Percentiles rank a stretch among this genome's conserved stretches.
phyloP scores from a whole-genome alignment of 2,888 invertebrate genomes.

The Notocelia uddmanniana region DNA sequence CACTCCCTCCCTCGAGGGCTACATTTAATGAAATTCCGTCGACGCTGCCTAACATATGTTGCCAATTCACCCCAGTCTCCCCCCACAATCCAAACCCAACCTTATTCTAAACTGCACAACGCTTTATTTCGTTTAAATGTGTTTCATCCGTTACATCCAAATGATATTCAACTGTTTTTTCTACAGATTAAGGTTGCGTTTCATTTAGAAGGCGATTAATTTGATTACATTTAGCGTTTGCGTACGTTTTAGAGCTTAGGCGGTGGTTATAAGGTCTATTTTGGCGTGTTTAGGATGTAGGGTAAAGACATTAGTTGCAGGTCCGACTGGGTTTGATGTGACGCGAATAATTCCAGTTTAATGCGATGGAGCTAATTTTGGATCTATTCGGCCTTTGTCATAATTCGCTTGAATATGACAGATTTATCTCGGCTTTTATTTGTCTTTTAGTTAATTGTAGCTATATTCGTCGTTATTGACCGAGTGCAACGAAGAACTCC shows the following conservation, averaged over 20 bases:
- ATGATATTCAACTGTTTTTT: not conserved
- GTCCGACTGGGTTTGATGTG: constrained; percentile 24
- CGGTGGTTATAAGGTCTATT: not conserved
- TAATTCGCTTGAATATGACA: constrained; percentile 3
- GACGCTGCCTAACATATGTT: constrained; percentile 82
- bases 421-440: not conserved
- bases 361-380: constrained; percentile 47
- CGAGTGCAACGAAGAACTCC: too few species aligned
- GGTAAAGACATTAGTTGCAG: constrained; percentile 33
- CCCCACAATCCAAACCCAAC: constrained; percentile 13
- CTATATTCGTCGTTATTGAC: too few species aligned
- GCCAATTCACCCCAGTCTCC: constrained; percentile 65
- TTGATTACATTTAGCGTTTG: constrained; percentile 15
- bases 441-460: not conserved
- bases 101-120: not conserved
- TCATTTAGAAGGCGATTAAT: constrained; percentile 25
- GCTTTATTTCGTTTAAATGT: not conserved
- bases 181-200: constrained; percentile 9
- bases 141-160: not conserved
- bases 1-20: constrained; percentile 55
- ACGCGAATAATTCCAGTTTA: constrained; percentile 46
- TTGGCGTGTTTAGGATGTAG: not conserved
- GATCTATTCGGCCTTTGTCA: constrained; percentile 33
- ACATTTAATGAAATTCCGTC: constrained; percentile 88
- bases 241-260: not conserved